A percentile compares a stretch with the other conserved stretches of the same genome.
phyloP scores from a whole-genome alignment of 2,113 vertebrate genomes.

The Galemys pyrenaicus region DNA sequence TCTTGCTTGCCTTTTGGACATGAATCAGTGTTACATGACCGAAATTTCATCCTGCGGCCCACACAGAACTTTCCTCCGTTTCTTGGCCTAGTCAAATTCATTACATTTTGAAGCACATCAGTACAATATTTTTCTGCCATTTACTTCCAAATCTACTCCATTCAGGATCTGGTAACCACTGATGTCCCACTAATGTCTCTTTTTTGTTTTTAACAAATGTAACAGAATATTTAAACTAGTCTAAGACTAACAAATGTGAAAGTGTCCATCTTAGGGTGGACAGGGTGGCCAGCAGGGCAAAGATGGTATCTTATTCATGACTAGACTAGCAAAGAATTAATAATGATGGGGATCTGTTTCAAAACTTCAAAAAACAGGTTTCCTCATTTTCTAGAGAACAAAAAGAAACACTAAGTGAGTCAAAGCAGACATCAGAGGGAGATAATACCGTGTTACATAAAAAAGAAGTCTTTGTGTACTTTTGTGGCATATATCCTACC shows the following conservation, averaged over 20 bases:
- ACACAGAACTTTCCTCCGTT: slow-evolving; percentile 96
- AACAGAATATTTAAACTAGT: not conserved
- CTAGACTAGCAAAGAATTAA: not conserved
- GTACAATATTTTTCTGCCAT: slow-evolving; percentile 35
- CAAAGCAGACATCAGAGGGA: not conserved
- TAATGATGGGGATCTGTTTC: not conserved
- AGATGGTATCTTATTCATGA: not conserved
- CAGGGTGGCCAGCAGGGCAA: not conserved
- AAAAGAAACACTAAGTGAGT: not conserved
- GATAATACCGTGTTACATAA: not conserved
- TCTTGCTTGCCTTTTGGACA: slow-evolving; percentile 93
- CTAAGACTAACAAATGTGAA: not conserved
- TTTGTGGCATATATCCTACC: not conserved
- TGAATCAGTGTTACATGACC: slow-evolving; percentile 95
- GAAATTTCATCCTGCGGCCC: slow-evolving; percentile 97
- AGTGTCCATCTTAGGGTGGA: not conserved
- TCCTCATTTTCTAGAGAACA: not conserved
- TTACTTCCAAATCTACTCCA: slow-evolving; percentile 55
- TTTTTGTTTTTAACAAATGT: not conserved
- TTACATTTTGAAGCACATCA: slow-evolving; percentile 73
- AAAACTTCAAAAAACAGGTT: not conserved
- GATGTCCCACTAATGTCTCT: not conserved
- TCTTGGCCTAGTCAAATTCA: slow-evolving; percentile 89
- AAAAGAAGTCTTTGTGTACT: not conserved
- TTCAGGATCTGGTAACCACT: not conserved